phyloP scores from a whole-genome alignment of 1,140 invertebrate genomes.

The Bombus affinis region DNA sequence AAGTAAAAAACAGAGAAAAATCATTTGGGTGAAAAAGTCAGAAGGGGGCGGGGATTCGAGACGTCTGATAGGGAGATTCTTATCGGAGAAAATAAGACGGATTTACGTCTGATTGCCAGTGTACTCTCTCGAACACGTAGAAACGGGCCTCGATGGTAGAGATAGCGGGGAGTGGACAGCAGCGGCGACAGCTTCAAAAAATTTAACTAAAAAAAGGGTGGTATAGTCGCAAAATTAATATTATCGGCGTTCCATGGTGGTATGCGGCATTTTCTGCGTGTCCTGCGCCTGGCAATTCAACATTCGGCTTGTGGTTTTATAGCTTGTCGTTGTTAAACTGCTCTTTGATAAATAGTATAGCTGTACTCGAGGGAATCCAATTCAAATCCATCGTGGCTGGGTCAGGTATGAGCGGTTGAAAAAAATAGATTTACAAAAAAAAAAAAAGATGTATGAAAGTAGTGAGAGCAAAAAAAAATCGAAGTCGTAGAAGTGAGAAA shows the following conservation, averaged over 20 bases:
- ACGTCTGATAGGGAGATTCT: neutral
- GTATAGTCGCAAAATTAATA: constrained; percentile 49
- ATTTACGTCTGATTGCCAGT: constrained; percentile 54
- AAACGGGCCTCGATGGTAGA: constrained; percentile 40
- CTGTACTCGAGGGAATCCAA: neutral
- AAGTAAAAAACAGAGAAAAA: constrained; percentile 23
- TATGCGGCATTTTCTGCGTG: constrained; percentile 29
- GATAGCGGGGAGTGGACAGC: constrained; percentile 67
- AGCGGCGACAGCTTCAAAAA: constrained; percentile 69
- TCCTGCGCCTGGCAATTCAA: constrained; percentile 1
- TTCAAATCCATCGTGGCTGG: neutral
- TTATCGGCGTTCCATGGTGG: constrained; percentile 57
- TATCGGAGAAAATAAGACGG: neutral
- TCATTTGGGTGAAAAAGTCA: constrained; percentile 22
- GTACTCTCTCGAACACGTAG: constrained; percentile 53
- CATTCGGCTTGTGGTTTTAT: constrained; percentile 22
- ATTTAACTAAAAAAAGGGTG: constrained; percentile 67
- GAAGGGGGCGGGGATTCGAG: neutral
- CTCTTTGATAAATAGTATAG: neutral
- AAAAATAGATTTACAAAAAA: constrained; percentile 52
- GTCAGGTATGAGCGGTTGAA: constrained; percentile 10
- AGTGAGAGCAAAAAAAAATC: constrained; percentile 30
- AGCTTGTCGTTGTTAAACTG: constrained; percentile 42
- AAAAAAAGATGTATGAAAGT: constrained; percentile 24
- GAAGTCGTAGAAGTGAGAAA: constrained; percentile 11